These are phyloP conservation scores for Carettochelys insculpta DNA, from an alignment of 2,113 vertebrate species.

Conservation along the genomic window DNA sequence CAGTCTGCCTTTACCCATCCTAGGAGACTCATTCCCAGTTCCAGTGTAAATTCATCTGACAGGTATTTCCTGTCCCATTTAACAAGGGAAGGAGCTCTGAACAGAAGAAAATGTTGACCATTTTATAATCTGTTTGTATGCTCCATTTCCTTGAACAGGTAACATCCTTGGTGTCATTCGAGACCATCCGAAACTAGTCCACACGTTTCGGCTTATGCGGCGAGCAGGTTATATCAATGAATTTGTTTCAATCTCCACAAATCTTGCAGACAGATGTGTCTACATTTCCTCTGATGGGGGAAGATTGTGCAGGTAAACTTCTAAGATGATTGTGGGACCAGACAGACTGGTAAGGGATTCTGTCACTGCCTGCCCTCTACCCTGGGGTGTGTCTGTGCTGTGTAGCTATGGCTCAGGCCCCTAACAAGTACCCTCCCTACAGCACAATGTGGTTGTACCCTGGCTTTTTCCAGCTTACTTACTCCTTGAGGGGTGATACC, in stretches of 20 bases:
- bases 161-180: constrained; percentile 97
- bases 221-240: constrained; percentile 96
- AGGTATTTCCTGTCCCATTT: not conserved
- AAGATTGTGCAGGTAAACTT: constrained; percentile 90
- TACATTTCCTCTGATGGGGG: constrained; percentile 98
- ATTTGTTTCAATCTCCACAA: constrained; percentile 98
- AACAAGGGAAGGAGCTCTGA: not conserved
- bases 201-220: constrained; percentile 94
- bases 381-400: not conserved
- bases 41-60: not conserved
- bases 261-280: constrained; percentile 93
- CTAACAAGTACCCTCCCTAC: not conserved
- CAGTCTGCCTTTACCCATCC: not conserved
- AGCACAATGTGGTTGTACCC: not conserved
- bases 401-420: not conserved
- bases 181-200: constrained; percentile 91
- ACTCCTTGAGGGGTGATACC: not conserved
- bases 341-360: not conserved
- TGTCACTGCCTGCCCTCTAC: not conserved
- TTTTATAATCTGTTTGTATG: no score
- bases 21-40: not conserved
- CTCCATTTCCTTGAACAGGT: constrained; percentile 78
- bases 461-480: not conserved
- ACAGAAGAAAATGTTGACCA: not conserved
- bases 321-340: not conserved